These are phyloP conservation scores for Tromatobia lineatoria DNA, from an alignment of 2,888 invertebrate genomes.

Conservation along the genomic window DNA sequence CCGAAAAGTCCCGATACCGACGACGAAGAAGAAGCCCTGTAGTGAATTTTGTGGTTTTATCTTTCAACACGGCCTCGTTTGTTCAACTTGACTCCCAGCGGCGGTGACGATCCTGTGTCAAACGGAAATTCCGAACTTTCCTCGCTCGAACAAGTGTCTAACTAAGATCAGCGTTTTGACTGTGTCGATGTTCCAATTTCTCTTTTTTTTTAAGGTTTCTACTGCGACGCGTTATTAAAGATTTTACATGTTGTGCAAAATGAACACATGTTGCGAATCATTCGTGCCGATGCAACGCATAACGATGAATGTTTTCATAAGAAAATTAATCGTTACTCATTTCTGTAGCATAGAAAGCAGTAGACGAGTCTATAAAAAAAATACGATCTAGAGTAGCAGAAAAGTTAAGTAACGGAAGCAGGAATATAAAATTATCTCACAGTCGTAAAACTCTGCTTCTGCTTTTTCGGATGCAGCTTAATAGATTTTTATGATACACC, in stretches of 20 bases:
- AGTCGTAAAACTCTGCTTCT: conserved; percentile 57
- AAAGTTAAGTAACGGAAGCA: conserved; percentile 63
- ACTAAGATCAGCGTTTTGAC: conserved; percentile 23
- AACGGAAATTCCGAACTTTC: conserved; percentile 71
- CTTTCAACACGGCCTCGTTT: conserved; percentile 82
- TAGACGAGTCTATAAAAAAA: conserved; percentile 39
- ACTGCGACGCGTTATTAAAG: not conserved
- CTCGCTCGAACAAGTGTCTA: conserved; percentile 67
- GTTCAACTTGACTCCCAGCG: conserved; percentile 77
- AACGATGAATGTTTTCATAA: conserved; percentile 11
- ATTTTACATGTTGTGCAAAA: conserved; percentile 29
- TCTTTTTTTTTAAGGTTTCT: not conserved
- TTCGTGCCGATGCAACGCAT: not conserved
- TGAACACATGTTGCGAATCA: conserved; percentile 16
- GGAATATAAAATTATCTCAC: conserved; percentile 59
- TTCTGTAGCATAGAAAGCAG: not conserved
- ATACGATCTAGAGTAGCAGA: conserved; percentile 41
- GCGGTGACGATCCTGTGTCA: conserved; percentile 69
- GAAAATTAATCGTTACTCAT: conserved; percentile 50
- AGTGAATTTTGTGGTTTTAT: conserved; percentile 82
- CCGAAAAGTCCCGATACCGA: conserved; percentile 57
- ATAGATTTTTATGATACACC: conserved; percentile 55
- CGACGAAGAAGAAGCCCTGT: conserved; percentile 70
- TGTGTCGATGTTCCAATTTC: conserved; percentile 1
- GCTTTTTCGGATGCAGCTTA: conserved; percentile 35